Conservation (phyloP, 2,888 invertebrate genomes). For the Lomographa bimaculata region DNA sequence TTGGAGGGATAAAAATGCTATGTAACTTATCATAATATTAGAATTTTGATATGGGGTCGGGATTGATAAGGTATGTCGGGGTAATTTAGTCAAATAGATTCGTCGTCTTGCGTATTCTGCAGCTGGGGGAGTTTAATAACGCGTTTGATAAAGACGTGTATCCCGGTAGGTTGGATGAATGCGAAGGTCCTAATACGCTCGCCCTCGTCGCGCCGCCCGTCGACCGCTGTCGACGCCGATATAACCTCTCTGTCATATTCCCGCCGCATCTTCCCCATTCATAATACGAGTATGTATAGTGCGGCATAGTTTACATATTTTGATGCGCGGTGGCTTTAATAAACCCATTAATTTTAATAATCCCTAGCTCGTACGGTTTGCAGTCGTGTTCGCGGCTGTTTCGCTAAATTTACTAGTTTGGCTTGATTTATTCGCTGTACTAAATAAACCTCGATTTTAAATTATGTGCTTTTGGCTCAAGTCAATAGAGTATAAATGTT, state of each 20-base stretch:
- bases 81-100: slow-evolving; percentile 62
- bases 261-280: slow-evolving; percentile 60
- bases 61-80: slow-evolving; percentile 32
- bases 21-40: slow-evolving; percentile 31
- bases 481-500: slow-evolving; percentile 4
- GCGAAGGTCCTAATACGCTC: slow-evolving; percentile 59
- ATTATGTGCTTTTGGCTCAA: slow-evolving; percentile 22
- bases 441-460: slow-evolving; percentile 26
- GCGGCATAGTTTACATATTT: slow-evolving; percentile 71
- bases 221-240: slow-evolving; percentile 69
- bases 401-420: slow-evolving; percentile 30
- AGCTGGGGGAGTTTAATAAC: slow-evolving; percentile 69
- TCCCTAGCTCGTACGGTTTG: slow-evolving; percentile 42
- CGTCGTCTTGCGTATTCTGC: slow-evolving; percentile 55
- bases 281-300: slow-evolving; percentile 69
- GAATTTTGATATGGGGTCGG: slow-evolving; percentile 30
- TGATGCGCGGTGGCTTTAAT: slow-evolving; percentile 59
- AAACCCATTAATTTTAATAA: slow-evolving; percentile 71
- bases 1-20: slow-evolving; percentile 38
- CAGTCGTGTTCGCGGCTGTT: slow-evolving; percentile 39
- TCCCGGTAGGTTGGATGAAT: slow-evolving; percentile 62
- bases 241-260: slow-evolving; percentile 65
- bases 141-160: slow-evolving; percentile 71
- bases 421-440: slow-evolving; percentile 33
- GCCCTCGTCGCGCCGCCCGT: slow-evolving; percentile 51